Evolutionary conservation across 2,113 vertebrate genomes (phyloP).

Genomic region (Microtus oregoni): DNA sequence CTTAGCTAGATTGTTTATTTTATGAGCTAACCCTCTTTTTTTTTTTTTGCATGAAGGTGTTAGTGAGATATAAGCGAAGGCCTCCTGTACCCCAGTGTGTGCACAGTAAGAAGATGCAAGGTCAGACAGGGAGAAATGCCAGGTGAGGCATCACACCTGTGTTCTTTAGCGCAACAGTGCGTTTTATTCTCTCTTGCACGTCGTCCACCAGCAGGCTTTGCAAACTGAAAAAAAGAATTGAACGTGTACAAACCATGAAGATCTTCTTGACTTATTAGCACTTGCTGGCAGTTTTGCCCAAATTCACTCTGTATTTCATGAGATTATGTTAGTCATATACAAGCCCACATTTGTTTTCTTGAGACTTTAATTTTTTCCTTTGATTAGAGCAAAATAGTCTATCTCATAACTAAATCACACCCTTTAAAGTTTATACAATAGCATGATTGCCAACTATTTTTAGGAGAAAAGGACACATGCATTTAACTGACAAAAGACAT

Average conservation of each 20-base stretch:
- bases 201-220: background rate
- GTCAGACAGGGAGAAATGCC: background rate
- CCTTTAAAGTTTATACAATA: conserved; percentile 30
- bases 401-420: background rate
- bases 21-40: background rate
- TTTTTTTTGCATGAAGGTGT: background rate
- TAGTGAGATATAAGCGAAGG: background rate
- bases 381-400: background rate
- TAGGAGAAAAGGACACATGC: background rate
- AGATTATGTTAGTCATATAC: background rate
- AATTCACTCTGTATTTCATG: background rate
- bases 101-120: background rate
- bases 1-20: background rate
- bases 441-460: background rate
- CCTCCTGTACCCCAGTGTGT: background rate
- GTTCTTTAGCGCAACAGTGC: background rate
- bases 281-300: background rate
- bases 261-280: conserved; percentile 52
- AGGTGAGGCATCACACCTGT: background rate
- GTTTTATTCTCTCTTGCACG: background rate
- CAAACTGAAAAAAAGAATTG: conserved; percentile 19
- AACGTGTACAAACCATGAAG: conserved; percentile 4
- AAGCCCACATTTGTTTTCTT: background rate
- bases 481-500: background rate
- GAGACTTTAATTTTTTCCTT: background rate